phyloP scores from a whole-genome alignment of 2,113 vertebrate genomes.

The Circaetus gallicus region DNA sequence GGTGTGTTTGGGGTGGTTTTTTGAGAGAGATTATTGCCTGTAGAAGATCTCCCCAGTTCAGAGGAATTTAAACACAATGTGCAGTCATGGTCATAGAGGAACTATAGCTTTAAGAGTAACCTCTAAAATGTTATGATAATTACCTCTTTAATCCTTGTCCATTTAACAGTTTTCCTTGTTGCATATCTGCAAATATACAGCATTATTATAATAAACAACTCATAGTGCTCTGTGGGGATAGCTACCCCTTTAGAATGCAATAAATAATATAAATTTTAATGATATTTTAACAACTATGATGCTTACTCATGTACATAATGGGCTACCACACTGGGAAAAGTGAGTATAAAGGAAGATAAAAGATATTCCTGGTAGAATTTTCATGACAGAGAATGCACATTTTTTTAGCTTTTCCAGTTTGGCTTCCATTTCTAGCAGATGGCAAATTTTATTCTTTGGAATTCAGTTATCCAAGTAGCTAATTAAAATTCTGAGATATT shows the following conservation, averaged over 20 bases:
- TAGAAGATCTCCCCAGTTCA: neutral
- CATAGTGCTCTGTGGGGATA: neutral
- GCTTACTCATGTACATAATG: neutral
- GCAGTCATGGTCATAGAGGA: neutral
- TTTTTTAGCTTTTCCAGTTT: neutral
- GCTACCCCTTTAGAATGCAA: neutral
- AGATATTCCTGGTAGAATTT: slow-evolving; percentile 1
- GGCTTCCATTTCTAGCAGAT: slow-evolving; percentile 49
- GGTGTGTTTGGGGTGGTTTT: neutral
- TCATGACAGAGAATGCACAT: neutral
- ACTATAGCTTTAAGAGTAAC: neutral
- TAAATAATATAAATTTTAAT: slow-evolving; percentile 16
- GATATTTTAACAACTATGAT: neutral
- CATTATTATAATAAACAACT: neutral
- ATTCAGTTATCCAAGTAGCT: slow-evolving; percentile 35
- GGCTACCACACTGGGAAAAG: neutral
- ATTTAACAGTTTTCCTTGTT: neutral
- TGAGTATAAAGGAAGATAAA: neutral
- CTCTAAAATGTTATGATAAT: neutral
- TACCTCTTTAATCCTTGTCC: neutral
- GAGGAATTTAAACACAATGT: neutral
- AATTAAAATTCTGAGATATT: slow-evolving; percentile 33
- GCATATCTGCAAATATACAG: neutral
- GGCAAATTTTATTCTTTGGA: slow-evolving; percentile 51
- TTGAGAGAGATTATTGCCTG: neutral